A percentile compares a stretch with the other conserved stretches of the same genome.
Evolutionary conservation across 35 echinoderm and acorn worm genomes (phyloP).

Genomic region (Heliocidaris erythrogramma): DNA sequence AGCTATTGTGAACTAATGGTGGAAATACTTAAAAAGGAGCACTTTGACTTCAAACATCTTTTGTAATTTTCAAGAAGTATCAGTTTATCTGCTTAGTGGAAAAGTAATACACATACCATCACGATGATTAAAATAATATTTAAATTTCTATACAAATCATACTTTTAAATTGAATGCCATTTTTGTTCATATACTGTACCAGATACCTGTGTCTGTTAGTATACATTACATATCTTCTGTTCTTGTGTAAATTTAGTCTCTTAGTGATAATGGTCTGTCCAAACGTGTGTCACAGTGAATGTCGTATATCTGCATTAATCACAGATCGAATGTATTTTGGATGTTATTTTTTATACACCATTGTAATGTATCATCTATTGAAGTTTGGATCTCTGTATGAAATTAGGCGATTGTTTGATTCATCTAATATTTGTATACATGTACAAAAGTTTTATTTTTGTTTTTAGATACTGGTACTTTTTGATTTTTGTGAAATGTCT

Average conservation of each 20-base stretch:
- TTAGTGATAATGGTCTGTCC: background rate
- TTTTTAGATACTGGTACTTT: background rate
- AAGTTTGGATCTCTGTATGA: background rate
- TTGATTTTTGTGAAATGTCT: background rate
- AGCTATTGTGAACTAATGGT: too few relatives aligned
- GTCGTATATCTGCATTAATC: background rate
- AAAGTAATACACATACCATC: too few relatives aligned
- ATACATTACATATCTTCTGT: background rate
- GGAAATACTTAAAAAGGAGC: too few relatives aligned
- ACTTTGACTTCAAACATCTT: too few relatives aligned
- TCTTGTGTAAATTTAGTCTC: background rate
- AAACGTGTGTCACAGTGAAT: background rate
- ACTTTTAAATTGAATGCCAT: background rate
- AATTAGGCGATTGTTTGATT: background rate
- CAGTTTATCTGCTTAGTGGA: too few relatives aligned
- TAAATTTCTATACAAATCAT: too few relatives aligned
- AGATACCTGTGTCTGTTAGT: background rate
- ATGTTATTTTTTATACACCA: background rate
- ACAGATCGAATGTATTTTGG: background rate
- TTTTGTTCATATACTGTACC: background rate
- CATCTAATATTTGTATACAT: background rate
- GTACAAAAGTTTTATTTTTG: background rate
- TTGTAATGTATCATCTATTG: background rate
- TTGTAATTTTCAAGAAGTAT: too few relatives aligned
- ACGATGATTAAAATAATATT: too few relatives aligned